phyloP scores from a whole-genome alignment of 1,140 invertebrate species.

The Tetranychus cinnabarinus region DNA sequence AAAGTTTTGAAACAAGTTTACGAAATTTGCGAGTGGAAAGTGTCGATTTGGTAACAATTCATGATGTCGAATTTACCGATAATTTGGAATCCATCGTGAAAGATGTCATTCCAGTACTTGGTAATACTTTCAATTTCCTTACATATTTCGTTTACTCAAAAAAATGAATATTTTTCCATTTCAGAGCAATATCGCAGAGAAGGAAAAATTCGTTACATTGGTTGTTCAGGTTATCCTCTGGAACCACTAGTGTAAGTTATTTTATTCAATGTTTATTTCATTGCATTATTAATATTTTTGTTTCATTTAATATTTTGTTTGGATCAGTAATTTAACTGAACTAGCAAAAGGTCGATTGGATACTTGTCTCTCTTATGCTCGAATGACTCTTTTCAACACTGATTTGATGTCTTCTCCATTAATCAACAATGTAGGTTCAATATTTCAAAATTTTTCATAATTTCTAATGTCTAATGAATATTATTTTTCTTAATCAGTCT shows the following conservation, averaged over 20 bases:
- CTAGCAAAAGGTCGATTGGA: constrained; percentile 39
- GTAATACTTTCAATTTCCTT: constrained; percentile 19
- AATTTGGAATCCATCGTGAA: constrained; percentile 40
- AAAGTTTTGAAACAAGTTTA: constrained; percentile 53
- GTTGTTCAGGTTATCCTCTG: constrained; percentile 65
- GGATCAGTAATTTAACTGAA: constrained; percentile 34
- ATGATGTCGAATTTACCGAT: constrained; percentile 72
- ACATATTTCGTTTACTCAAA: too few species aligned
- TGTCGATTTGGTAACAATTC: constrained; percentile 72
- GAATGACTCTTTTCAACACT: constrained; percentile 52
- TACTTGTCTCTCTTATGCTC: constrained; percentile 47
- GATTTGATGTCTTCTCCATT: constrained; percentile 42
- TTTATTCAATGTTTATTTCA: background rate
- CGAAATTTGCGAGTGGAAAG: constrained; percentile 46
- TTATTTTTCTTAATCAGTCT: constrained; percentile 16
- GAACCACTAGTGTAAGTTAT: constrained; percentile 31
- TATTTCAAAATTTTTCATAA: background rate
- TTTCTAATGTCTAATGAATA: constrained; percentile 25
- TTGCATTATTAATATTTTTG: background rate
- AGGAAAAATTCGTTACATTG: constrained; percentile 57
- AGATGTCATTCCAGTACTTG: constrained; percentile 57
- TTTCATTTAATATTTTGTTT: background rate
- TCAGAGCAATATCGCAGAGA: constrained; percentile 15
- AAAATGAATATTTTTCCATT: too few species aligned
- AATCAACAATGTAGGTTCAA: constrained; percentile 34